Conservation (phyloP, 2,113 vertebrate genomes). For the Columbina picui region DNA sequence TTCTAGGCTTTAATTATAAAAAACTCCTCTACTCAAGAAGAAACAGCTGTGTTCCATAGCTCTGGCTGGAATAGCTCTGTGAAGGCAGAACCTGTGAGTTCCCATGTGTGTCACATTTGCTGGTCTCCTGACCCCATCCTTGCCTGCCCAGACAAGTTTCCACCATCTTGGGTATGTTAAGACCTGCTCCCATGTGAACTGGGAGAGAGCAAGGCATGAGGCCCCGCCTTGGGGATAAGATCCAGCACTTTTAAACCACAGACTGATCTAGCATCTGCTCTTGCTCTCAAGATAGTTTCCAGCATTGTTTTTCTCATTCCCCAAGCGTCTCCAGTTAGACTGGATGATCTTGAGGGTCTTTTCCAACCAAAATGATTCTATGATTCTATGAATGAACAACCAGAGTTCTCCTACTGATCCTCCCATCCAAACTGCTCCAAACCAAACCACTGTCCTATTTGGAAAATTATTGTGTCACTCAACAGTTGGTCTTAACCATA, state of each 20-base stretch:
- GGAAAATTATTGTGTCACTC: neutral
- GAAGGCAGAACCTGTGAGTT: neutral
- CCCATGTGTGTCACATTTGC: neutral
- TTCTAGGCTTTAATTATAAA: neutral
- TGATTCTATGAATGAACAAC: neutral
- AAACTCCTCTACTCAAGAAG: neutral
- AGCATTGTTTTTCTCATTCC: neutral
- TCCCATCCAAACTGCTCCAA: neutral
- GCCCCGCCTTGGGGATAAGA: rapidly evolving
- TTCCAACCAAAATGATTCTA: too few relatives aligned
- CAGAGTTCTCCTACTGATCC: neutral
- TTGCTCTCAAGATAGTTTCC: neutral
- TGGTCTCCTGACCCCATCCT: neutral
- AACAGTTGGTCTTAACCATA: neutral
- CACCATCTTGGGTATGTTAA: rapidly evolving
- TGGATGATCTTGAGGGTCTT: too few relatives aligned
- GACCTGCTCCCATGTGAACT: rapidly evolving
- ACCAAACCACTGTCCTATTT: neutral
- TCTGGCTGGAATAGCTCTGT: neutral
- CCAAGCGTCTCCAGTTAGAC: neutral
- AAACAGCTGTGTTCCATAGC: rapidly evolving
- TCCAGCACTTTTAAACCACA: neutral
- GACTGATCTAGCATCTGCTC: neutral
- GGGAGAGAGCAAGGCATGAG: rapidly evolving
- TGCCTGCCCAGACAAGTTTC: neutral